Conservation (phyloP, 1,140 invertebrate genomes). For the Zeugodacus cucurbitae region DNA sequence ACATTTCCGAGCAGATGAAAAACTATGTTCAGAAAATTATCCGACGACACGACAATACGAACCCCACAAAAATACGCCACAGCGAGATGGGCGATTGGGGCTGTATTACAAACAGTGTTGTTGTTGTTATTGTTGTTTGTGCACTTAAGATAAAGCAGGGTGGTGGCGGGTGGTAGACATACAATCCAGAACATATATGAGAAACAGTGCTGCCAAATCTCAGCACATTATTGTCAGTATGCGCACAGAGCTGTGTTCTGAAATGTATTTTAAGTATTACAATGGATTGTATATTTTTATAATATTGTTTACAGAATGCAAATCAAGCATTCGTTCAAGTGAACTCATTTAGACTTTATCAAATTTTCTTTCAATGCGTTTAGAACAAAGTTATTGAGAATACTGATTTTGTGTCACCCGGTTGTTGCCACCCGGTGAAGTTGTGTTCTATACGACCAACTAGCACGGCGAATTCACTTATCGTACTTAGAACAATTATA, state of each 20-base stretch:
- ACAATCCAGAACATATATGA: conserved; percentile 40
- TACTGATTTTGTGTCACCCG: neutral
- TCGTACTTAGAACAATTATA: too few relatives aligned
- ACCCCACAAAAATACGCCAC: conserved; percentile 41
- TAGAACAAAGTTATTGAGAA: neutral
- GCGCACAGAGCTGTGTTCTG: neutral
- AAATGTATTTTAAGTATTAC: neutral
- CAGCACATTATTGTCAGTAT: neutral
- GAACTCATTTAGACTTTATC: too few relatives aligned
- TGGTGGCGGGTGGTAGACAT: conserved; percentile 42
- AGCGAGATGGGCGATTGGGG: conserved; percentile 42
- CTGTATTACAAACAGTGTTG: neutral
- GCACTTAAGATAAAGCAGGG: conserved; percentile 40
- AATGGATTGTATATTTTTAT: neutral
- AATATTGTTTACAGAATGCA: neutral
- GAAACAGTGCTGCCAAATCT: neutral
- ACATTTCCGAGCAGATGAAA: conserved; percentile 45
- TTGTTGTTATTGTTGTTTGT: conserved; percentile 41
- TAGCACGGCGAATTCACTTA: too few relatives aligned
- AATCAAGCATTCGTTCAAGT: too few relatives aligned
- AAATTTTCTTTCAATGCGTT: too few relatives aligned
- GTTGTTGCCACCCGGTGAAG: neutral
- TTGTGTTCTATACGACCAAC: too few relatives aligned
- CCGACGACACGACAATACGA: conserved; percentile 1
- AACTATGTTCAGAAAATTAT: conserved; percentile 40